Percentiles rank a stretch among this genome's conserved stretches.
These are phyloP conservation scores for Sminthopsis crassicaudata DNA, from an alignment of 2,113 vertebrate species.

Conservation along the genomic window DNA sequence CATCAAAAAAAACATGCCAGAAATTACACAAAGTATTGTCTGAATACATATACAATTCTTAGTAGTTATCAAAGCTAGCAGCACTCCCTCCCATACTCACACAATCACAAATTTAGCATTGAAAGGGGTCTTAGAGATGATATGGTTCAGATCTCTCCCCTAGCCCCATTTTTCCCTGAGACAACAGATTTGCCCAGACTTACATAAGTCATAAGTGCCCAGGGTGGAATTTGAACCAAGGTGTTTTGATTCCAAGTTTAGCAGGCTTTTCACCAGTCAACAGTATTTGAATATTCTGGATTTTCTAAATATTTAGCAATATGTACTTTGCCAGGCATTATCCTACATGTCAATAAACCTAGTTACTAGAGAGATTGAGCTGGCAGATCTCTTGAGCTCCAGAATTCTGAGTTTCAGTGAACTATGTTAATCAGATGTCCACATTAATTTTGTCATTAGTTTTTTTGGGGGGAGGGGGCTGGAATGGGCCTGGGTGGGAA, in stretches of 20 bases:
- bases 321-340: background rate
- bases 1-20: slow-evolving; percentile 37
- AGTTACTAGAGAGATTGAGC: background rate
- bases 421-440: background rate
- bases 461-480: no score
- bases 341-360: background rate
- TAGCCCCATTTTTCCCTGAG: background rate
- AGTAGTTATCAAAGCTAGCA: background rate
- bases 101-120: background rate
- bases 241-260: background rate
- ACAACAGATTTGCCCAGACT: background rate
- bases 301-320: background rate
- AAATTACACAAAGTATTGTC: background rate
- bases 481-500: background rate
- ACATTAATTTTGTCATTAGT: background rate
- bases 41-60: slow-evolving; percentile 16
- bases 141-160: background rate
- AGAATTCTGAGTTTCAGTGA: background rate
- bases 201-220: background rate
- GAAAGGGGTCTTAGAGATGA: background rate
- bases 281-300: background rate
- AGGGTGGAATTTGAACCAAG: background rate
- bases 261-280: background rate
- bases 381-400: background rate
- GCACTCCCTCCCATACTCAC: background rate